Evolutionary conservation across 92 coral and sea anemone species (phyloP), one percentile per base, ranked within the genome.

Genomic region (Epizoanthus scotinus): DNA sequence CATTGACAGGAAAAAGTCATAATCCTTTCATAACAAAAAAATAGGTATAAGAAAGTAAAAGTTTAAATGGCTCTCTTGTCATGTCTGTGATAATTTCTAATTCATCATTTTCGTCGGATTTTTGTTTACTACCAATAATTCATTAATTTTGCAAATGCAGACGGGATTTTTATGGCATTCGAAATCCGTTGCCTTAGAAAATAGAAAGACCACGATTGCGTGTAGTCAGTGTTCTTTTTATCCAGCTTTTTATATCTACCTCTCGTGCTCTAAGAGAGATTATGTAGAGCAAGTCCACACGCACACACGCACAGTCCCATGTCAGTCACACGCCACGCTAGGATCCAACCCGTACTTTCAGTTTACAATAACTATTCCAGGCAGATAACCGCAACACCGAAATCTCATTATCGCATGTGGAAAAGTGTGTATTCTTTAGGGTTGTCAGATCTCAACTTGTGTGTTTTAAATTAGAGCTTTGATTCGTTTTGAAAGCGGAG

Each of bases 401-500:
- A 58, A 75, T 40, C 67, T 40, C 81, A 75, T 59, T 58, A 58
- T n/a, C 61, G 47, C 47, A 55, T 74, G 52, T 21, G 53, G 31
- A 56, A 22, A 34, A 75, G 38, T 13, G 54, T 7, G 7, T 19
- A 21, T 52, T 73, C 31, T 58, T 75, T 38, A 38, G 81, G 40
- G 81, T 75, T 34, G 67, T 75, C 68, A 40, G 56, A 57, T 75
- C 81, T 75, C 68, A 59, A 60, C 56, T 60, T 75, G 81, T 75
- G 58, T 75, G n/a, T 75, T 75, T 57, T 59, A 60, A 75, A 75
- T 75, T 75, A 75, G 49, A 75, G 60, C 81, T 75, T 58, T 38
- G 68, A 59, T 58, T 75, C 81, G 63, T 75, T 58, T 57, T 75
- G 81, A 75, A 75, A 75, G 55, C 49, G 81, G 81, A 75, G 57